These are phyloP conservation scores for Sarcoramphus papa DNA, from an alignment of 2,797 vertebrate species.

Conservation along the genomic window DNA sequence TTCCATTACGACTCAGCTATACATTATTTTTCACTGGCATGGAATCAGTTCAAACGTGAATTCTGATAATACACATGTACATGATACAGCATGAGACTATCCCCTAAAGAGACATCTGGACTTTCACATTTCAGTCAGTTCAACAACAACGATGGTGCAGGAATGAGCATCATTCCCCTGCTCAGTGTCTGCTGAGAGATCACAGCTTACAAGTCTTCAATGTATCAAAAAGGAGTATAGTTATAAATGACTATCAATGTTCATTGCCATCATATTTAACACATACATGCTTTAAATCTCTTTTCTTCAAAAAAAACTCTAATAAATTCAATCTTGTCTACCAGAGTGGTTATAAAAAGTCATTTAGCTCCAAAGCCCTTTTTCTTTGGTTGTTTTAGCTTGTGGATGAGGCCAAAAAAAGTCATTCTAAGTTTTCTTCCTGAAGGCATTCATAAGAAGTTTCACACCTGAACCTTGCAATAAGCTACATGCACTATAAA, in stretches of 20 bases:
- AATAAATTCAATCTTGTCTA: not conserved
- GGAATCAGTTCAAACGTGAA: not conserved
- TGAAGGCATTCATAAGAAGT: not conserved
- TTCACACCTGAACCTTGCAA: not conserved
- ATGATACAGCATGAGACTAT: not conserved
- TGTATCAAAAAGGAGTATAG: not conserved
- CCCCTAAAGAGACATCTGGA: not conserved
- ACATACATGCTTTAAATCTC: not conserved
- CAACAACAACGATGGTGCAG: not conserved
- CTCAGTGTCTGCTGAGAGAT: not conserved
- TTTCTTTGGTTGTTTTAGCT: not conserved
- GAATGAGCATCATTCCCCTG: not conserved
- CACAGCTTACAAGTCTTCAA: not conserved
- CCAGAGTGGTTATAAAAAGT: not conserved
- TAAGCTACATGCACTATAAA: not conserved
- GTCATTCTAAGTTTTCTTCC: not conserved
- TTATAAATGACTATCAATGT: not conserved
- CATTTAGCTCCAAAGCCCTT: not conserved
- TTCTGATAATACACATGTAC: not conserved
- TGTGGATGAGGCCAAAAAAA: not conserved
- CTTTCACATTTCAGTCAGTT: not conserved
- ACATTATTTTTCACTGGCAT: slow-evolving; percentile 18
- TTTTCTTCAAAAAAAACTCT: not conserved
- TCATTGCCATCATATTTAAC: not conserved
- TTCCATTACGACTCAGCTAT: not conserved